Conservation (phyloP, 2,888 invertebrate genomes). For the Stenurella melanura region DNA sequence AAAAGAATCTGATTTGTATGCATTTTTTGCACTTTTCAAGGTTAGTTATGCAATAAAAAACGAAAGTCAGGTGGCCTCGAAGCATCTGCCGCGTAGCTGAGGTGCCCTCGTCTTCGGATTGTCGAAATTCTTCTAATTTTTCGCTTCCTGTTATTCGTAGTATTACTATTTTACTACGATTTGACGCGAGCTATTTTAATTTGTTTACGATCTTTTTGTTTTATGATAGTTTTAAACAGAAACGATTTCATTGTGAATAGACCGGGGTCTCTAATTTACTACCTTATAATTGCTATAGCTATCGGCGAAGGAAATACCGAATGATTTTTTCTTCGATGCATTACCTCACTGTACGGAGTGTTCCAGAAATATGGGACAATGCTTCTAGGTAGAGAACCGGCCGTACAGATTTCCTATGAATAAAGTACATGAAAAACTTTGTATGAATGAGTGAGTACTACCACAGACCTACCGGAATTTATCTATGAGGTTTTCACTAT, state of each 20-base stretch:
- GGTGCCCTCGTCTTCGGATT: neutral
- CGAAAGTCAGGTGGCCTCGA: constrained; percentile 54
- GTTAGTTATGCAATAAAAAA: constrained; percentile 52
- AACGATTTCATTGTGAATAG: neutral
- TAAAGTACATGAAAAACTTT: too few relatives aligned
- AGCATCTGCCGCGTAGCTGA: constrained; percentile 44
- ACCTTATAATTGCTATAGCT: neutral
- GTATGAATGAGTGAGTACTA: too few relatives aligned
- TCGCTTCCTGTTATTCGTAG: constrained; percentile 19
- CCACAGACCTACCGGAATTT: too few relatives aligned
- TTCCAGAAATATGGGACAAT: too few relatives aligned
- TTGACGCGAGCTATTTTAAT: constrained; percentile 1
- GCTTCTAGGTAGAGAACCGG: too few relatives aligned
- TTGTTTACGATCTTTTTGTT: neutral
- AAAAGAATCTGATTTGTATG: constrained; percentile 38
- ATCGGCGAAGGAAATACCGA: too few relatives aligned
- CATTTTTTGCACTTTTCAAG: constrained; percentile 54
- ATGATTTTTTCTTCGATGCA: too few relatives aligned
- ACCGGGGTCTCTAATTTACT: neutral
- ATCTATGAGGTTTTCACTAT: too few relatives aligned
- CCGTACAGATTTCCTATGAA: too few relatives aligned
- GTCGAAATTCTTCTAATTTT: constrained; percentile 33
- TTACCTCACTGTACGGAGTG: too few relatives aligned
- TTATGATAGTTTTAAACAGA: neutral
- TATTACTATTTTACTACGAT: constrained; percentile 23